These are phyloP conservation scores for Esox niger DNA, from an alignment of 2,113 vertebrate species.

Conservation along the genomic window DNA sequence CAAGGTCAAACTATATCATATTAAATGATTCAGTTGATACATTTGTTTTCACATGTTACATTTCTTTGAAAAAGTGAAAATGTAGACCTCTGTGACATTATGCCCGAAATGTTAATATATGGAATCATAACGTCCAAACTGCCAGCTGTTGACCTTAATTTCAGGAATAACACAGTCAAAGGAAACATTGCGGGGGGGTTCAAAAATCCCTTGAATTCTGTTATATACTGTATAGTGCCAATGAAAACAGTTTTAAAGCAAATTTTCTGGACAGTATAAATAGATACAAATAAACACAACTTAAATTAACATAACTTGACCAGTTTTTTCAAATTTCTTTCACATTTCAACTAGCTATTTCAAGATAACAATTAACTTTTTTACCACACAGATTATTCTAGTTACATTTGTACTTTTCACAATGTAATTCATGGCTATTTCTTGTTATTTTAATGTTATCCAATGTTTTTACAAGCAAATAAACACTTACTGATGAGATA, in stretches of 20 bases:
- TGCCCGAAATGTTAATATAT: slow-evolving; percentile 25
- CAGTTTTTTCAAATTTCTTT: no score
- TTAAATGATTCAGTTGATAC: not conserved
- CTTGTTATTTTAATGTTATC: no score
- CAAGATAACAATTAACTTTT: no score
- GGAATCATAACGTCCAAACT: slow-evolving; percentile 29
- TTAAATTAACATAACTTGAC: no score
- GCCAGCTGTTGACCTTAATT: slow-evolving; percentile 13
- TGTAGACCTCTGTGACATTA: slow-evolving; percentile 23
- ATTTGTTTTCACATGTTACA: slow-evolving; percentile 20
- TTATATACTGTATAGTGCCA: slow-evolving; percentile 35
- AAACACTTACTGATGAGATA: no score
- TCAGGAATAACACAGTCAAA: slow-evolving; percentile 19
- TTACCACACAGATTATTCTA: no score
- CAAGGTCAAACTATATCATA: not conserved
- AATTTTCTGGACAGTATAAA: not conserved
- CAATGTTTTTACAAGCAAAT: no score
- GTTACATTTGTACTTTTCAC: no score
- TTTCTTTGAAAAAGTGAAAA: slow-evolving; percentile 36
- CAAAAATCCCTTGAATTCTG: slow-evolving; percentile 27
- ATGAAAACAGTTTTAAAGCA: slow-evolving; percentile 10
- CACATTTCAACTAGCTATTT: no score
- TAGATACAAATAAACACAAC: not conserved
- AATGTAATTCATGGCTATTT: no score
- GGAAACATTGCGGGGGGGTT: slow-evolving; percentile 26